Evolutionary conservation across 2,888 invertebrate species (phyloP).

Genomic region (Pammene aurita): DNA sequence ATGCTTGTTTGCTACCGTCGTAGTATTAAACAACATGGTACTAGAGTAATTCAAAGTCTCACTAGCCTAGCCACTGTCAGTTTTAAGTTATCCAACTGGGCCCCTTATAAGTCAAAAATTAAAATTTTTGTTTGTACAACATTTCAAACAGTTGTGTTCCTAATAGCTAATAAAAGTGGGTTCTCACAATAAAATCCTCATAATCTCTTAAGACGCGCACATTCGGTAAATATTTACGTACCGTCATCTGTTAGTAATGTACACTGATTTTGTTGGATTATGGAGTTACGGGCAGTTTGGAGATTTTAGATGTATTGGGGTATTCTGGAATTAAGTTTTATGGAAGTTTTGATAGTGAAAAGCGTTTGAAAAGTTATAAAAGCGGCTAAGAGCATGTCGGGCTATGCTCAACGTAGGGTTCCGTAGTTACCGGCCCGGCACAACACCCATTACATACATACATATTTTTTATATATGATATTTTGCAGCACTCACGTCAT

Average conservation of each 20-base stretch:
- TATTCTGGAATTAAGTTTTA: constrained; percentile 15
- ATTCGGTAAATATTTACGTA: constrained; percentile 72
- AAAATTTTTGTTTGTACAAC: constrained; percentile 31
- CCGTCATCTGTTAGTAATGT: constrained; percentile 60
- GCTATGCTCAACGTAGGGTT: too few relatives aligned
- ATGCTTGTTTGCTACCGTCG: too few relatives aligned
- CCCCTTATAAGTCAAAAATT: constrained; percentile 4
- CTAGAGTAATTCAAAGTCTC: too few relatives aligned
- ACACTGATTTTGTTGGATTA: constrained; percentile 55
- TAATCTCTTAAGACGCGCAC: constrained; percentile 40
- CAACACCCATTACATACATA: too few relatives aligned
- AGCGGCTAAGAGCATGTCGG: too few relatives aligned
- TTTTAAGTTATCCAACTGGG: too few relatives aligned
- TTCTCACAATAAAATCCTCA: constrained; percentile 73
- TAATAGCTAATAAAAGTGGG: constrained; percentile 51
- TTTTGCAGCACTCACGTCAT: too few relatives aligned
- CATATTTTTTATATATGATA: too few relatives aligned
- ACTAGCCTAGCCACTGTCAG: too few relatives aligned
- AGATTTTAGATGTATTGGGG: constrained; percentile 25
- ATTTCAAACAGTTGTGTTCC: constrained; percentile 39
- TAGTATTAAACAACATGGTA: too few relatives aligned
- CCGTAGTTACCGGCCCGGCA: too few relatives aligned
- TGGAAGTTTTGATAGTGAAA: constrained; percentile 1
- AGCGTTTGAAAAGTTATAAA: not conserved
- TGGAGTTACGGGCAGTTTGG: constrained; percentile 43